Evolutionary conservation across 2,888 invertebrate genomes (phyloP).

Genomic region (Petrophora chlorosata): DNA sequence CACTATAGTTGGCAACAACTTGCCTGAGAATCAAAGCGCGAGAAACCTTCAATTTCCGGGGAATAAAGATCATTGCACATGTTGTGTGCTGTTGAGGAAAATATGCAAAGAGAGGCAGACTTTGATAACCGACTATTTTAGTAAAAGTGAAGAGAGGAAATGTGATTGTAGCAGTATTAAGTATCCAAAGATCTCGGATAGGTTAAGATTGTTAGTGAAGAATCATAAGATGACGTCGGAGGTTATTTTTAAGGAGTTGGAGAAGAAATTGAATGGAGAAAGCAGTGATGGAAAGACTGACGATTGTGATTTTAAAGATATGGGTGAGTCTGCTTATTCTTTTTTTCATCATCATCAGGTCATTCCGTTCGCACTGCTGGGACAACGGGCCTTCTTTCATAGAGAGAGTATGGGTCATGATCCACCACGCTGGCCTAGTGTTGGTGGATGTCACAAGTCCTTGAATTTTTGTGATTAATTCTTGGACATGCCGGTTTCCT

Average conservation of each 20-base stretch:
- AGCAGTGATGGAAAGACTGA: conserved; percentile 16
- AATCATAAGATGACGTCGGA: conserved; percentile 48
- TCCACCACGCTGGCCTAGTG: no score
- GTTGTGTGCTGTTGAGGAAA: conserved; percentile 58
- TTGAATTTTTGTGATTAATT: no score
- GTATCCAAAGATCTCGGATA: conserved; percentile 58
- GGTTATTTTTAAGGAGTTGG: conserved; percentile 42
- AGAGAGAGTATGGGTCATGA: no score
- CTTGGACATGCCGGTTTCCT: no score
- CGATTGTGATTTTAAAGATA: conserved; percentile 40
- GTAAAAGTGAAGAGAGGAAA: conserved; percentile 5
- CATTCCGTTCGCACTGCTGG: no score
- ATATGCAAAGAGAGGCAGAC: conserved; percentile 56
- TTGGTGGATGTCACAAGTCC: no score
- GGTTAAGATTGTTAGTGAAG: conserved; percentile 55
- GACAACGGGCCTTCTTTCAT: no score
- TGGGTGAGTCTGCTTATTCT: conserved; percentile 55
- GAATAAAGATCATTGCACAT: conserved; percentile 55
- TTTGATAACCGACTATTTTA: conserved; percentile 63
- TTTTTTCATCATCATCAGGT: neutral
- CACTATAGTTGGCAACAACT: conserved; percentile 6
- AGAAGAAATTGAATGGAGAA: conserved; percentile 37
- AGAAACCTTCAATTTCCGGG: neutral
- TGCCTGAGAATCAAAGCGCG: neutral
- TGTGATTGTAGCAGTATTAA: conserved; percentile 58